Evolutionary conservation across 2,888 invertebrate genomes (phyloP).

Genomic region (Ennomos quercinarius): DNA sequence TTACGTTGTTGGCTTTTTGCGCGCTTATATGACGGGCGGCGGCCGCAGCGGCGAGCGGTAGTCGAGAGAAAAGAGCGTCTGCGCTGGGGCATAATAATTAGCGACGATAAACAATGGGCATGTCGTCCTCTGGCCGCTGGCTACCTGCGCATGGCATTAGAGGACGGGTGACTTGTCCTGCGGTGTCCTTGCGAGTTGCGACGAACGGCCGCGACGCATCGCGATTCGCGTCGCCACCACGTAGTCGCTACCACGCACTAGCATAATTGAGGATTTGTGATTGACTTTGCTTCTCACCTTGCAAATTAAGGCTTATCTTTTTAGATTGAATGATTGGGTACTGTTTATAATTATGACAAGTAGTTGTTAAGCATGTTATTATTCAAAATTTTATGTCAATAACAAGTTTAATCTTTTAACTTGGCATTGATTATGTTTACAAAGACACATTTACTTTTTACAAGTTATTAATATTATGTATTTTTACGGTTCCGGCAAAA

Average conservation of each 20-base stretch:
- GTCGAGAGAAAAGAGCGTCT: slow-evolving; percentile 64
- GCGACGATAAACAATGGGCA: slow-evolving; percentile 83
- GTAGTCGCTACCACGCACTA: slow-evolving; percentile 55
- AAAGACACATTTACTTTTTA: no score
- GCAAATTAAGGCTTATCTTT: not conserved
- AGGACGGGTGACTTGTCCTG: slow-evolving; percentile 78
- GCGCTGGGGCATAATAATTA: slow-evolving; percentile 82
- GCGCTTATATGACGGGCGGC: slow-evolving; percentile 54
- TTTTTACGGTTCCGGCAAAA: no score
- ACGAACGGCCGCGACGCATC: slow-evolving; percentile 30
- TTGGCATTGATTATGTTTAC: no score
- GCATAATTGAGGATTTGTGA: slow-evolving; percentile 29
- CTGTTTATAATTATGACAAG: no score
- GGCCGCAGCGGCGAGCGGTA: slow-evolving; percentile 57
- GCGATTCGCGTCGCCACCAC: slow-evolving; percentile 42
- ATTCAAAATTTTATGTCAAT: no score
- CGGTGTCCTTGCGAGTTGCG: slow-evolving; percentile 78
- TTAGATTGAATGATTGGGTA: no score
- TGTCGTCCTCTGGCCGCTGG: slow-evolving; percentile 79
- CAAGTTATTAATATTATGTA: no score
- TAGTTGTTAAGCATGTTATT: no score
- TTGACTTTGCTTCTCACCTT: slow-evolving; percentile 3
- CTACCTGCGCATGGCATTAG: slow-evolving; percentile 82
- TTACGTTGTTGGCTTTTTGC: slow-evolving; percentile 68
- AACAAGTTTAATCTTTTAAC: no score